Percentiles rank a stretch among this genome's conserved stretches.
phyloP scores from a whole-genome alignment of 2,888 invertebrate species.

The Cynaeus angustus region DNA sequence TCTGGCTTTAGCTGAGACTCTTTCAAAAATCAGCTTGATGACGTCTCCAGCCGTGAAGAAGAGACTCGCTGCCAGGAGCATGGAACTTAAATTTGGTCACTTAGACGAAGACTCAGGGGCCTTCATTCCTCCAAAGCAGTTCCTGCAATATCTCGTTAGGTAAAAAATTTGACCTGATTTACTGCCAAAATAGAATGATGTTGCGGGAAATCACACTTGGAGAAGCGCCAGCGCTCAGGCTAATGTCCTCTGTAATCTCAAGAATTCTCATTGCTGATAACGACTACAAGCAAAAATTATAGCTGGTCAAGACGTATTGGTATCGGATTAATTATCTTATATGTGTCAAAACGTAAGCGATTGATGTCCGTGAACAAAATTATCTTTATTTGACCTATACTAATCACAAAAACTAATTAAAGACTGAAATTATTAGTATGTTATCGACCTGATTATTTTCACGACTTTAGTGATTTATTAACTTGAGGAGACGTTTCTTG shows the following conservation, averaged over 20 bases:
- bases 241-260: conserved; percentile 21
- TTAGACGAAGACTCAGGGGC: conserved; percentile 67
- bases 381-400: no score
- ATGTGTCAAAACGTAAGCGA: no score
- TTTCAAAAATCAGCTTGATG: conserved; percentile 75
- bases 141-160: conserved; percentile 79
- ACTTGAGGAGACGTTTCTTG: no score
- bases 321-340: no score
- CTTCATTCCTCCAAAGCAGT: conserved; percentile 77
- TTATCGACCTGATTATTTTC: no score
- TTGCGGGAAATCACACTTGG: conserved; percentile 19
- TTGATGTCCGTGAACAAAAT: no score
- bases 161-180: conserved; percentile 62
- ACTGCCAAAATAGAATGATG: conserved; percentile 8
- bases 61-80: conserved; percentile 74
- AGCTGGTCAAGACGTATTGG: no score
- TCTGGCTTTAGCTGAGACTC: conserved; percentile 75
- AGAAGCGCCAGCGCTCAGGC: conserved; percentile 23
- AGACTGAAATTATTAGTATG: no score
- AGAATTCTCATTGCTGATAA: conserved; percentile 14
- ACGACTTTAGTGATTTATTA: no score
- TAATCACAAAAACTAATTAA: no score
- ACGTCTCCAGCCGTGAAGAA: conserved; percentile 75
- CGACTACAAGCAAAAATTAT: not conserved
- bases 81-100: conserved; percentile 73